Evolutionary conservation across 2,797 vertebrate species (phyloP).

Genomic region (Hapalemur alaotrensis): DNA sequence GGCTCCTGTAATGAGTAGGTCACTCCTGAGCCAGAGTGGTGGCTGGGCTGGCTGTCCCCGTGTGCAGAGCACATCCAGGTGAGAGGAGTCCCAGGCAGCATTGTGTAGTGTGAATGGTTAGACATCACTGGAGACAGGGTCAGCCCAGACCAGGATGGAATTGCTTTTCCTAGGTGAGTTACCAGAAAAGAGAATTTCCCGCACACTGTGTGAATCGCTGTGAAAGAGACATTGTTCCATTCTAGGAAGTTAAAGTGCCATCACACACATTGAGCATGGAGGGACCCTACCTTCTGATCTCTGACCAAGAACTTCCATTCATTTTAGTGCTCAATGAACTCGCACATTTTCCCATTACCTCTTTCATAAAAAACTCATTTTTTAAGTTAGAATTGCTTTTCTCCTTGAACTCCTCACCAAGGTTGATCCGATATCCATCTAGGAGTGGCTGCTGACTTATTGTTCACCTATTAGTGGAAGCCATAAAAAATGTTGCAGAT

Average conservation of each 20-base stretch:
- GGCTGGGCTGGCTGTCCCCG: not conserved
- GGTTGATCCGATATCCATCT: conserved; percentile 76
- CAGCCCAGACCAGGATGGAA: not conserved
- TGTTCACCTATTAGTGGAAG: conserved; percentile 82
- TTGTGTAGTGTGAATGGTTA: not conserved
- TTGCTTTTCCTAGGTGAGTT: not conserved
- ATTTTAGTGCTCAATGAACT: conserved; percentile 63
- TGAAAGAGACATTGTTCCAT: not conserved
- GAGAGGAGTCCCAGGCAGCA: not conserved
- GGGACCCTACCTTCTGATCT: not conserved
- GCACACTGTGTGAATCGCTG: not conserved
- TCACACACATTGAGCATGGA: not conserved
- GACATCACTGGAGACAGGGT: not conserved
- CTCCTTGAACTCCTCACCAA: conserved; percentile 80
- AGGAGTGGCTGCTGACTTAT: conserved; percentile 78
- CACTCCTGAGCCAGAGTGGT: not conserved
- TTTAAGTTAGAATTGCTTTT: conserved; percentile 77
- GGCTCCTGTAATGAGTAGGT: not conserved
- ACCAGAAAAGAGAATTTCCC: conserved; percentile 9
- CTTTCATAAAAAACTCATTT: conserved; percentile 73
- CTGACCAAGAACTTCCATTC: conserved; percentile 44
- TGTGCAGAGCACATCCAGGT: not conserved
- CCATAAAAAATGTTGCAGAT: conserved; percentile 81
- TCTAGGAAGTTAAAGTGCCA: not conserved
- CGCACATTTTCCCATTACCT: conserved; percentile 52